A percentile compares a stretch with the other conserved stretches of the same genome.
Evolutionary conservation across 2,113 vertebrate species (phyloP).

Genomic region (Panurus biarmicus): DNA sequence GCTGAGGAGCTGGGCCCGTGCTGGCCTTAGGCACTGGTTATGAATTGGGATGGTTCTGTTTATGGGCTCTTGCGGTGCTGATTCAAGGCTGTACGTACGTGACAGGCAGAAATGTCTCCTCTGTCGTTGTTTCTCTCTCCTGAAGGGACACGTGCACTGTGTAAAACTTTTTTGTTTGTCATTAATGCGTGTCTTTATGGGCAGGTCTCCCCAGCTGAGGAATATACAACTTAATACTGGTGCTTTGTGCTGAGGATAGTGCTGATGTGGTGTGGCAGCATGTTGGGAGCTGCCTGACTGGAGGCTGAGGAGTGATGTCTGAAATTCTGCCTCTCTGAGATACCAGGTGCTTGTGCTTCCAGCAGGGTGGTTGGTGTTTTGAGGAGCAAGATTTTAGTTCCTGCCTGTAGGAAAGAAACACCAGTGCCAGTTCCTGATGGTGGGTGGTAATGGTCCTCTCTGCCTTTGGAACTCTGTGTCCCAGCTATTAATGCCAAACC

Average conservation of each 20-base stretch:
- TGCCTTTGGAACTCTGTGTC: background rate
- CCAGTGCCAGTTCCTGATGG: background rate
- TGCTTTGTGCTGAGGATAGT: background rate
- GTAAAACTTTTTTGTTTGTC: background rate
- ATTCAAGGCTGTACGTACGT: accelerated
- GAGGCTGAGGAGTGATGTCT: accelerated
- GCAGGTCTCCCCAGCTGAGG: background rate
- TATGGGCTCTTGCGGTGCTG: background rate
- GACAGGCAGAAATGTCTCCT: background rate
- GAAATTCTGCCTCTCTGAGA: accelerated
- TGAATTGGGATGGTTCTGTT: background rate
- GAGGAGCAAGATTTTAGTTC: background rate
- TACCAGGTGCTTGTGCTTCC: background rate
- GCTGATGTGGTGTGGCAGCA: background rate
- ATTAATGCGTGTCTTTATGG: background rate
- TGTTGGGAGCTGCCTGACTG: background rate
- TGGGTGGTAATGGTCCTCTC: background rate
- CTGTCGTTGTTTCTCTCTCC: accelerated
- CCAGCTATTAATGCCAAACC: background rate
- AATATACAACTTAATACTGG: accelerated
- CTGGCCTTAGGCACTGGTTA: background rate
- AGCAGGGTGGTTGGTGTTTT: accelerated
- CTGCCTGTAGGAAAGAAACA: background rate
- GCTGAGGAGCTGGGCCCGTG: accelerated
- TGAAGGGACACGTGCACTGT: accelerated